Evolutionary conservation across 2,888 invertebrate species (phyloP).

Genomic region (Volucella bombylans): DNA sequence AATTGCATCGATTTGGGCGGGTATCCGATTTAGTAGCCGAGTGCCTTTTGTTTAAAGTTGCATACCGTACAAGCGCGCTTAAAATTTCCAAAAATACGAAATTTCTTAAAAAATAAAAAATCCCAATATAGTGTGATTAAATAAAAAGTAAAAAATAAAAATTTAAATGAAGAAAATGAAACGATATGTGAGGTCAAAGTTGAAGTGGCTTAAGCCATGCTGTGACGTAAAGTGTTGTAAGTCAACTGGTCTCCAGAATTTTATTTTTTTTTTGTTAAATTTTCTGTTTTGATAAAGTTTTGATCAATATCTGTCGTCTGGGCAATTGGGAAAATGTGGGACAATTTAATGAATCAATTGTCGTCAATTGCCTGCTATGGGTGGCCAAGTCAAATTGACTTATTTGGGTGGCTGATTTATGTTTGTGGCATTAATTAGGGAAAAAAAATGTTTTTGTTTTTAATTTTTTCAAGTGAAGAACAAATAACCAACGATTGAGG

Average conservation of each 20-base stretch:
- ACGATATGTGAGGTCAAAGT: constrained; percentile 62
- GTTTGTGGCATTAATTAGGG: background rate
- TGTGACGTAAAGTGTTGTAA: constrained; percentile 66
- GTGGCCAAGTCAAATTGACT: constrained; percentile 14
- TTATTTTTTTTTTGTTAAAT: background rate
- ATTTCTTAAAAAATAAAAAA: background rate
- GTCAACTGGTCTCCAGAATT: constrained; percentile 9
- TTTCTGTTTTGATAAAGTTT: background rate
- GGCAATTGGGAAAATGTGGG: constrained; percentile 1
- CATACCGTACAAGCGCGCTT: background rate
- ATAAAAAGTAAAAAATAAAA: background rate
- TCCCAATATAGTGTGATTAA: no score
- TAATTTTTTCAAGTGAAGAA: background rate
- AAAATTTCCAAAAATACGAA: background rate
- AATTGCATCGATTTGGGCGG: background rate
- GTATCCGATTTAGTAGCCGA: constrained; percentile 13
- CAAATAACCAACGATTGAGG: no score
- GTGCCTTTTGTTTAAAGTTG: constrained; percentile 10
- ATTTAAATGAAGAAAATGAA: constrained; percentile 39
- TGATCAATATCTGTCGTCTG: background rate
- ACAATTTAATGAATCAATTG: constrained; percentile 32
- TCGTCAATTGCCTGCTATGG: constrained; percentile 1
- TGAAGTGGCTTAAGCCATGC: constrained; percentile 59
- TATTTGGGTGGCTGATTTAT: constrained; percentile 10
- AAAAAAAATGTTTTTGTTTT: background rate